Percentiles rank a stretch among this genome's conserved stretches.
These are phyloP conservation scores for Imbricaverruca yamaguchii DNA, from an alignment of 2,888 invertebrate species.

Conservation along the genomic window DNA sequence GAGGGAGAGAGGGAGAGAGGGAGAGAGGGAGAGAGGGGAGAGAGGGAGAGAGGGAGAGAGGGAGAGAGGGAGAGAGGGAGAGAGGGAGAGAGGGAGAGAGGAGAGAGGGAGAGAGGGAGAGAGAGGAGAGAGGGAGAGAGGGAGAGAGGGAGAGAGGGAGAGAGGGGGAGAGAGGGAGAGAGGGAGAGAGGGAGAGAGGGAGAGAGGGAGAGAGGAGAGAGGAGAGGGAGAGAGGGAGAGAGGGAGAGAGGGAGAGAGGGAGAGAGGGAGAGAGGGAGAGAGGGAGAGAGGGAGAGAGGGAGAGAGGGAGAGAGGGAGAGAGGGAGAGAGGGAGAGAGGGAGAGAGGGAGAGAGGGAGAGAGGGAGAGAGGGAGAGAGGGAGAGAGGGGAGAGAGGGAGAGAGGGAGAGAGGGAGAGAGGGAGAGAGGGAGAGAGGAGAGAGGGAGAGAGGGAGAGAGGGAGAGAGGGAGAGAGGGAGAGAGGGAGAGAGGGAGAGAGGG, in stretches of 20 bases:
- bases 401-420: not conserved
- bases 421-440: not conserved
- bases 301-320: no score
- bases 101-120: constrained; percentile 2
- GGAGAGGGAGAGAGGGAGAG: not conserved
- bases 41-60: constrained; percentile 6
- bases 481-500: no score
- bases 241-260: not conserved
- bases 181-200: no score
- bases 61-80: constrained; percentile 10
- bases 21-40: constrained; percentile 5
- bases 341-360: not conserved
- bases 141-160: not conserved
- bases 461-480: no score
- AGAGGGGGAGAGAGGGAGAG: not conserved
- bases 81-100: not conserved
- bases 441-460: no score
- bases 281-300: constrained; percentile 14
- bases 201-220: not conserved
- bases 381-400: not conserved
- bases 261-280: constrained; percentile 10
- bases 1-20: constrained; percentile 14
- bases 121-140: not conserved
- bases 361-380: not conserved
- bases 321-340: not conserved